These are phyloP conservation scores for Periparus ater DNA, from an alignment of 2,797 vertebrate species.

Conservation along the genomic window DNA sequence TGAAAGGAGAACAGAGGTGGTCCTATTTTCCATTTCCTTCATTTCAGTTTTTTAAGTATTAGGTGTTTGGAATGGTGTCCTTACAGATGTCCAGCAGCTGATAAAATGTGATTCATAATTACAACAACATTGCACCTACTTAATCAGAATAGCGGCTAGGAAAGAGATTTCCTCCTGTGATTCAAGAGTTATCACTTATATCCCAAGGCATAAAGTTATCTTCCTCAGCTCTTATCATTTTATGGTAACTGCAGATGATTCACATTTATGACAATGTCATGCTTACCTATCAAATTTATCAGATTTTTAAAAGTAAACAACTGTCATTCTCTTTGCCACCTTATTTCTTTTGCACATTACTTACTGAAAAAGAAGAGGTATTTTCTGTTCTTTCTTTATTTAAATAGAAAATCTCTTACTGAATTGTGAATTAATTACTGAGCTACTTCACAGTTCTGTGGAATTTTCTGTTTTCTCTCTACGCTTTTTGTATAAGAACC, in stretches of 20 bases:
- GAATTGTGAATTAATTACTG: not conserved
- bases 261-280: not conserved
- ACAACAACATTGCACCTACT: not conserved
- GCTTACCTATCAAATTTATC: not conserved
- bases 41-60: not conserved
- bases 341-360: not conserved
- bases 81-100: not conserved
- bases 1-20: not conserved
- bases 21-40: not conserved
- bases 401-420: not conserved
- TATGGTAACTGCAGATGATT: not conserved
- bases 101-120: not conserved
- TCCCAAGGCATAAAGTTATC: not conserved
- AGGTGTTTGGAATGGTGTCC: not conserved
- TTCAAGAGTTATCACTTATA: not conserved
- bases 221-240: not conserved
- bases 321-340: not conserved
- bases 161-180: not conserved
- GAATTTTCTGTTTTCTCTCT: not conserved
- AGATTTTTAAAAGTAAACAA: not conserved
- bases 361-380: not conserved
- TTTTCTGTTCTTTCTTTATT: not conserved
- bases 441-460: not conserved
- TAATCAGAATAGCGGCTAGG: not conserved
- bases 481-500: not conserved